phyloP scores from a whole-genome alignment of 2,888 invertebrate genomes.

The Sphaeridia pumilis region DNA sequence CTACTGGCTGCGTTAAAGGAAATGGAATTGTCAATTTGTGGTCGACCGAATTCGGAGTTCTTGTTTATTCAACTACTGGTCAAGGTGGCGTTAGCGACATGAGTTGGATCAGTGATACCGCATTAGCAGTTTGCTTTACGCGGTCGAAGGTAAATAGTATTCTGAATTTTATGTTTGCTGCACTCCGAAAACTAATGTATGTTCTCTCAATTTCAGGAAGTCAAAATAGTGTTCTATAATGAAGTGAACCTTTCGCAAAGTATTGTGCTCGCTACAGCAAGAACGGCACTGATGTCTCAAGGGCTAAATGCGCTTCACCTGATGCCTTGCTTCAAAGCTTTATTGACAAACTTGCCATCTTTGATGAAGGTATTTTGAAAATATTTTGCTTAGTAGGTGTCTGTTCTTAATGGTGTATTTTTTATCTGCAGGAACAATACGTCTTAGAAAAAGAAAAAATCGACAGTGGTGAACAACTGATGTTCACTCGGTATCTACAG shows the following conservation, averaged over 20 bases:
- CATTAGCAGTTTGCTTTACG: slow-evolving; percentile 46
- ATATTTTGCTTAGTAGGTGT: neutral
- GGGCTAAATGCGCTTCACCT: slow-evolving; percentile 46
- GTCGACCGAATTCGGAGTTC: slow-evolving; percentile 49
- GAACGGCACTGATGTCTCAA: slow-evolving; percentile 44
- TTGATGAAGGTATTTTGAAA: slow-evolving; percentile 40
- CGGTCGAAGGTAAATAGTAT: slow-evolving; percentile 43
- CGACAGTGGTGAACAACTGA: slow-evolving; percentile 48
- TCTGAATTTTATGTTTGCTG: neutral
- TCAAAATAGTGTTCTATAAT: slow-evolving; percentile 44
- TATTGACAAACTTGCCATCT: slow-evolving; percentile 44
- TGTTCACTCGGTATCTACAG: slow-evolving; percentile 50
- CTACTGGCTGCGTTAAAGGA: slow-evolving; percentile 43
- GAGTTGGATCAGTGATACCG: slow-evolving; percentile 45
- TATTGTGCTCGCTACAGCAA: slow-evolving; percentile 44
- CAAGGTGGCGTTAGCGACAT: slow-evolving; percentile 45
- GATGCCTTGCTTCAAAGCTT: slow-evolving; percentile 46
- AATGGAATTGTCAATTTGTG: slow-evolving; percentile 50
- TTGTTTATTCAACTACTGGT: slow-evolving; percentile 47
- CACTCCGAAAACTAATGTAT: neutral
- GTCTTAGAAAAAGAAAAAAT: slow-evolving; percentile 48
- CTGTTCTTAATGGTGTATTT: neutral
- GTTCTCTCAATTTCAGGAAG: slow-evolving; percentile 41
- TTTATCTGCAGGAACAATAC: slow-evolving; percentile 26
- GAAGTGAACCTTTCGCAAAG: slow-evolving; percentile 42